Percentiles rank a stretch among this genome's conserved stretches.
Conservation (phyloP, 2,113 vertebrate genomes). For the Chamaea fasciata region DNA sequence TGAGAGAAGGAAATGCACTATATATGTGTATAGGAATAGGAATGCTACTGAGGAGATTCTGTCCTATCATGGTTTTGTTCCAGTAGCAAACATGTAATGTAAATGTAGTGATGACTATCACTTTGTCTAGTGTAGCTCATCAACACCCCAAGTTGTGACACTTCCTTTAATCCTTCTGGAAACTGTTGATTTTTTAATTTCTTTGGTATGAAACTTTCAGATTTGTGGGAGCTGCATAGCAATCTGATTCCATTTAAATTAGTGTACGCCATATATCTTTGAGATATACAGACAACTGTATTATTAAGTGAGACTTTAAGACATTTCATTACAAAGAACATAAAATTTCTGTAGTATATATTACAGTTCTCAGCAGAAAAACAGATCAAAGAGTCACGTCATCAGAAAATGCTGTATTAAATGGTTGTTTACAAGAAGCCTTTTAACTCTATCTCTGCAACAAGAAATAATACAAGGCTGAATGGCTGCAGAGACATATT, state of each 20-base stretch:
- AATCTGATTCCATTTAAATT: not conserved
- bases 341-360: not conserved
- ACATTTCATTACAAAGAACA: slow-evolving; percentile 1
- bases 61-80: not conserved
- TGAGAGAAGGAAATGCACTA: not conserved
- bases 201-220: not conserved
- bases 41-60: not conserved
- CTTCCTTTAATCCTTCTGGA: not conserved
- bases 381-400: slow-evolving; percentile 4
- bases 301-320: slow-evolving; percentile 22
- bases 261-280: not conserved
- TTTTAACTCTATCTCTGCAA: slow-evolving; percentile 53
- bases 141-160: not conserved
- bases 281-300: not conserved
- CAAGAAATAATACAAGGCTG: slow-evolving; percentile 13
- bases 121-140: not conserved
- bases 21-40: not conserved
- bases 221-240: not conserved
- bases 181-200: not conserved
- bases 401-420: slow-evolving; percentile 21
- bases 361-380: slow-evolving; percentile 25
- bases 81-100: not conserved
- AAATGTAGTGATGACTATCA: not conserved
- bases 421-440: slow-evolving; percentile 29
- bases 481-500: slow-evolving; percentile 16